A percentile compares a stretch with the other conserved stretches of the same genome.
Evolutionary conservation across 23 tunicate genomes (phyloP).

Genomic region (Phallusia fumigata): DNA sequence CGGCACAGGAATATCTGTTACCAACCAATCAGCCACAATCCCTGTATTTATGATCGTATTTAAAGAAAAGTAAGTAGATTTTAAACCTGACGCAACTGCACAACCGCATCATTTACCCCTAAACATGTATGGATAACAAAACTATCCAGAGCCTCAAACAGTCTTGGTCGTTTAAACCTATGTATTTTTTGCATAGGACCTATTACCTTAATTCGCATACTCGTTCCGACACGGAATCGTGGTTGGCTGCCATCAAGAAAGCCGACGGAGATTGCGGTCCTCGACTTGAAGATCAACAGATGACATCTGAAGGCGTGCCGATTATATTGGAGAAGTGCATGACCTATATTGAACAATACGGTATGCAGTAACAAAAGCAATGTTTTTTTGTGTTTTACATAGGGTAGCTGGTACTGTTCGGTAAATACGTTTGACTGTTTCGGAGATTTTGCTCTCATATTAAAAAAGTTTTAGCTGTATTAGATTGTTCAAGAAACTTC

Average conservation of each 20-base stretch:
- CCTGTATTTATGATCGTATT: slow-evolving; percentile 77
- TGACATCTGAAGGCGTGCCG: slow-evolving; percentile 77
- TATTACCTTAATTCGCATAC: slow-evolving; percentile 84
- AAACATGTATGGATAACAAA: too few relatives aligned
- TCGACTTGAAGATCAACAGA: slow-evolving; percentile 58
- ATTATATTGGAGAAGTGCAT: slow-evolving; percentile 80
- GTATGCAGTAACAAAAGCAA: slow-evolving; percentile 10
- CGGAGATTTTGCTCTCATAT: too few relatives aligned
- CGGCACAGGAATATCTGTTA: not conserved
- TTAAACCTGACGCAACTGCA: too few relatives aligned
- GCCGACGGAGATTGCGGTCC: slow-evolving; percentile 77
- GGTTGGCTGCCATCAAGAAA: slow-evolving; percentile 71
- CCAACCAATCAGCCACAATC: not conserved
- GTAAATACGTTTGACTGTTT: too few relatives aligned
- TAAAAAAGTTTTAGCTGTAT: too few relatives aligned
- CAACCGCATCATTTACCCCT: too few relatives aligned
- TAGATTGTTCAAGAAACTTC: too few relatives aligned
- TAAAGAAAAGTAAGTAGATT: slow-evolving; percentile 61
- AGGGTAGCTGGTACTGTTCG: not conserved
- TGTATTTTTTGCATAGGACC: slow-evolving; percentile 26
- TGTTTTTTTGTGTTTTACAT: not conserved
- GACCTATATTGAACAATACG: slow-evolving; percentile 82
- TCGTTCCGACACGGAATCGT: slow-evolving; percentile 80
- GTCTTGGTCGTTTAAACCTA: too few relatives aligned
- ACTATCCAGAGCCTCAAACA: too few relatives aligned